A percentile compares a stretch with the other conserved stretches of the same genome.
phyloP scores from a whole-genome alignment of 2,888 invertebrate genomes.

The Trichacis sp. region DNA sequence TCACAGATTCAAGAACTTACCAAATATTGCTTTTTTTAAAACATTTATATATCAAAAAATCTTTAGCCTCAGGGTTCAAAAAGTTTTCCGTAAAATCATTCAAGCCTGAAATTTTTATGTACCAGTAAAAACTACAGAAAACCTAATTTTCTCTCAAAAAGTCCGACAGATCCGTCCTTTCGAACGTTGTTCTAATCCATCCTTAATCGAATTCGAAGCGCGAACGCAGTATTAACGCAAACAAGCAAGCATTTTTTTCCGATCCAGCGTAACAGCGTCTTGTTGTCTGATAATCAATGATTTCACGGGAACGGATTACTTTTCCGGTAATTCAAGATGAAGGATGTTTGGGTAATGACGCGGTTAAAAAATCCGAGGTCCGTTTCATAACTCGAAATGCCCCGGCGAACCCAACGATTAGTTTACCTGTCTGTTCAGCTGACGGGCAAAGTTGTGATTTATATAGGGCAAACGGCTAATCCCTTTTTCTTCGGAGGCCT shows the following conservation, averaged over 20 bases:
- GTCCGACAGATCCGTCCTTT: no score
- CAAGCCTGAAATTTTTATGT: no score
- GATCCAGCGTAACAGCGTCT: no score
- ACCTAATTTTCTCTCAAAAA: no score
- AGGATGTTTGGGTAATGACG: constrained; percentile 14
- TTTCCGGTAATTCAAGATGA: constrained; percentile 10
- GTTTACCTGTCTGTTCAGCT: constrained; percentile 42
- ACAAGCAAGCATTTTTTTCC: background rate
- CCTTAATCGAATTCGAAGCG: background rate
- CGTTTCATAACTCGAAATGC: constrained; percentile 48
- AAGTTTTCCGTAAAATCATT: no score
- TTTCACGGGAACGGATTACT: background rate
- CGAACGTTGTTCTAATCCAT: no score
- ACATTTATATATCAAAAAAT: no score
- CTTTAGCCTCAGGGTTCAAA: no score
- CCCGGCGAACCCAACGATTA: constrained; percentile 45
- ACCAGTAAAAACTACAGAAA: no score
- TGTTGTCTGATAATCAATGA: background rate
- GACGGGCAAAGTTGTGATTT: constrained; percentile 54
- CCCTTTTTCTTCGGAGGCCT: constrained; percentile 45
- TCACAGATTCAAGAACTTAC: no score
- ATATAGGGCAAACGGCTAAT: constrained; percentile 59
- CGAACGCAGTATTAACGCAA: no score
- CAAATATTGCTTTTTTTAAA: no score
- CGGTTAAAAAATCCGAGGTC: constrained; percentile 21